Base-by-base conservation (phyloP, 2,888 invertebrate species). In the Rutpela maculata region DNA sequence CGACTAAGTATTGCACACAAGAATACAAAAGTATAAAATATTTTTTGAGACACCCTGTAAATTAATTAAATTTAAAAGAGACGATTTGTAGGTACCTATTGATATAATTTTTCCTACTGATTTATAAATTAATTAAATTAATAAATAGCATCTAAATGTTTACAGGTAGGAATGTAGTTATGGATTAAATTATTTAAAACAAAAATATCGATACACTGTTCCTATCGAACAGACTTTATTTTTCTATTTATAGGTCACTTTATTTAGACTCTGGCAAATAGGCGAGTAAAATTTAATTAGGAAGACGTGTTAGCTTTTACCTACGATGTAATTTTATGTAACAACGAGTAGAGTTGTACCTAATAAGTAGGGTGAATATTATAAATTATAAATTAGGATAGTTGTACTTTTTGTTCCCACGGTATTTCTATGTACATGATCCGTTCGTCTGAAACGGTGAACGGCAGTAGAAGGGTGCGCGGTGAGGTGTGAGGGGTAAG, bases 301-400 rank as follows among this genome's bases (percentile, higher is more conserved):
- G n/a, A 50, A n/a, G 50, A n/a, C n/a, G 7, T n/a, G 50, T 22
- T 12, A 59, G 19, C 59, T 59, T 59, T 59, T 59, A 59, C 59
- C 10, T 12, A 22, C 38, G 35, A 63, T 31, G 26, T 43, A 57
- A 55, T 50, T 22, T 55, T 26, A 22, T 67, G 43, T 57, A 60
- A n/a, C 19, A 71, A 71, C 50, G 62, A 62, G 74, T 38, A 65
- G 56, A 56, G 62, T 57, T 63, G 31, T 73, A 50, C 12, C n/a
- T n/a, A n/a, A n/a, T 65, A 69, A 73, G 63, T 72, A 73, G 78
- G 81, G 79, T 79, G 81, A 81, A 78, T 79, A 79, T 80, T 79
- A 76, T 78, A 75, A 81, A 77, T 80, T 73, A 74, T 76, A 79
- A 79, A 79, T 79, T 77, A 74, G 78, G 73, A 75, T 67, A 67